Percentiles rank a stretch among this genome's conserved stretches.
Evolutionary conservation across 2,113 vertebrate genomes (phyloP).

Genomic region (Bos indicus): DNA sequence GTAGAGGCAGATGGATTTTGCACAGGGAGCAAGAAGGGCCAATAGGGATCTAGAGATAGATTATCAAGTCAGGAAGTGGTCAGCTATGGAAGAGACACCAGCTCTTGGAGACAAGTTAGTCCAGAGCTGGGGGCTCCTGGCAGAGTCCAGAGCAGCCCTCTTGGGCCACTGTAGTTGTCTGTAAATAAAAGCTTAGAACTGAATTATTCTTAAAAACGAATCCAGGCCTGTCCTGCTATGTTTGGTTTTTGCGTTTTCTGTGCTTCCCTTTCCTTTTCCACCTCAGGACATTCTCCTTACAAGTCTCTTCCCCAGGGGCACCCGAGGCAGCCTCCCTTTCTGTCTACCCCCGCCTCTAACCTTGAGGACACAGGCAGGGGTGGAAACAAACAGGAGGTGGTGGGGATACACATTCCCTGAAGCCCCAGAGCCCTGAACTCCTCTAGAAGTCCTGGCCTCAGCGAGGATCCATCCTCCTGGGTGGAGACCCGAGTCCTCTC

Average conservation of each 20-base stretch:
- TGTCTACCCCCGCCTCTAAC: background rate
- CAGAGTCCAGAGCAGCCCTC: background rate
- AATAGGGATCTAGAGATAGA: no score
- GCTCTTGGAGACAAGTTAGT: no score
- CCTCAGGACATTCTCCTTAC: background rate
- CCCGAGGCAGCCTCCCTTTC: background rate
- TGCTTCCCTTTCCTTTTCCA: background rate
- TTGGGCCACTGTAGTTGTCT: fast-evolving
- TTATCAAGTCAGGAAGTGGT: background rate
- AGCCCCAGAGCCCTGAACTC: background rate
- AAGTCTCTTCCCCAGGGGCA: background rate
- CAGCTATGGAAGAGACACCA: background rate
- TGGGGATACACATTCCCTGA: background rate
- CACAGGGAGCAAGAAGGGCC: background rate
- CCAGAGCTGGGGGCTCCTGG: background rate
- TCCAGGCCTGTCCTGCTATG: fast-evolving
- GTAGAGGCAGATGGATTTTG: fast-evolving
- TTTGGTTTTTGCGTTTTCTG: background rate
- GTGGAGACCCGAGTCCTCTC: background rate
- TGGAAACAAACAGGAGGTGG: background rate
- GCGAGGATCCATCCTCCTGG: background rate
- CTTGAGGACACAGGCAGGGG: fast-evolving
- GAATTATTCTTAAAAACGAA: background rate
- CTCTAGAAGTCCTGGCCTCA: background rate
- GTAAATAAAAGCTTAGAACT: fast-evolving